Conservation (phyloP, 2,113 vertebrate genomes). For the Coreoperca whiteheadi region DNA sequence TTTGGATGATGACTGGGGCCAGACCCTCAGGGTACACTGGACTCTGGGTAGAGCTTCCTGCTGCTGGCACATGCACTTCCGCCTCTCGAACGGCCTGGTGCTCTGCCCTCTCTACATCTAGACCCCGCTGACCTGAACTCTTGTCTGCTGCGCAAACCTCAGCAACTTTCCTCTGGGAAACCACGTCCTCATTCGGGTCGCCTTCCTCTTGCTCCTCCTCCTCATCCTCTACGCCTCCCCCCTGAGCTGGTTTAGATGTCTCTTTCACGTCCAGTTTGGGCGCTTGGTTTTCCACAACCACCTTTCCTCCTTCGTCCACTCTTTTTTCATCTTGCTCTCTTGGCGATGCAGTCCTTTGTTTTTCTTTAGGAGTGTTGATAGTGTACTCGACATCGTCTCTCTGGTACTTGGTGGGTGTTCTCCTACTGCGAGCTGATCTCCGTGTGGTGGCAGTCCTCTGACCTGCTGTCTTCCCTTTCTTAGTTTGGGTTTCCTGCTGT, state of each 20-base stretch:
- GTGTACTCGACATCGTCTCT: slow-evolving; percentile 78
- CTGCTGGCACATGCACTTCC: slow-evolving; percentile 37
- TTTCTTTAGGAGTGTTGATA: slow-evolving; percentile 10
- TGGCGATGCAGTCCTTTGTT: background rate
- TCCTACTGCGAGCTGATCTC: slow-evolving; percentile 88
- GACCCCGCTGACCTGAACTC: slow-evolving; percentile 72
- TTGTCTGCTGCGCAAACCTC: slow-evolving; percentile 75
- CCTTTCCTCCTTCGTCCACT: slow-evolving; percentile 23
- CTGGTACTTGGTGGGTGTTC: slow-evolving; percentile 87
- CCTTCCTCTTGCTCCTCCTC: slow-evolving; percentile 81
- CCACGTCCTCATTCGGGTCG: slow-evolving; percentile 65
- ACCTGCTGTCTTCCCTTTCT: slow-evolving; percentile 9
- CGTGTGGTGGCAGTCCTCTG: slow-evolving; percentile 55
- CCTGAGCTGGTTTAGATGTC: slow-evolving; percentile 71
- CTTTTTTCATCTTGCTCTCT: slow-evolving; percentile 21
- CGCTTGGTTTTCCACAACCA: background rate
- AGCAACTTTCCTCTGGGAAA: background rate
- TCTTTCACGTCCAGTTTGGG: slow-evolving; percentile 50
- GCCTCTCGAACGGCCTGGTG: slow-evolving; percentile 81
- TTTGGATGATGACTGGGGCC: slow-evolving; percentile 90
- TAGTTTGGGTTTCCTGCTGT: slow-evolving; percentile 70
- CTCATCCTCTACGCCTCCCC: slow-evolving; percentile 76
- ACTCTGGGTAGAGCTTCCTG: slow-evolving; percentile 71
- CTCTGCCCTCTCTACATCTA: slow-evolving; percentile 76
- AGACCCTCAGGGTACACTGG: slow-evolving; percentile 88